Evolutionary conservation across 2,113 vertebrate species (phyloP).

Genomic region (Epinephelus moara): DNA sequence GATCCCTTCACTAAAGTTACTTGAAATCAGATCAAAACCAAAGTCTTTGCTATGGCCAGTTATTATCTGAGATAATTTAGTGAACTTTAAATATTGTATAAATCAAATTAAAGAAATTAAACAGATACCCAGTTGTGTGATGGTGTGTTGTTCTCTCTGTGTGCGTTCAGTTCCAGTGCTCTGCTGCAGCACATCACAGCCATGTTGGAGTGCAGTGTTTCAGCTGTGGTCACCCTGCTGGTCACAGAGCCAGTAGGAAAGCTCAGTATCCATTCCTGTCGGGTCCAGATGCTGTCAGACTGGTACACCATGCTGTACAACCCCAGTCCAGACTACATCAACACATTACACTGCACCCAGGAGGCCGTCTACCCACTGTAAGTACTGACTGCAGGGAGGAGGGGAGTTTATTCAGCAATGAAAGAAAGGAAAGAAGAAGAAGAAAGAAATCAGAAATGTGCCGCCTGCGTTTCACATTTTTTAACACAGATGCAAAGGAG

Average conservation of each 20-base stretch:
- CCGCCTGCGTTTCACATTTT: too few relatives aligned
- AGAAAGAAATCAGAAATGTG: too few relatives aligned
- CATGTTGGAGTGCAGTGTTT: conserved; percentile 90
- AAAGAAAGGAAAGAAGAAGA: too few relatives aligned
- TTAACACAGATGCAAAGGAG: too few relatives aligned
- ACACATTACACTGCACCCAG: conserved; percentile 96
- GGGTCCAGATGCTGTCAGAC: conserved; percentile 94
- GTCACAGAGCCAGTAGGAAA: conserved; percentile 90
- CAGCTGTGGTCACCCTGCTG: conserved; percentile 89
- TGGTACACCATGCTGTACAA: conserved; percentile 99
- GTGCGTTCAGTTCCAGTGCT: conserved; percentile 89
- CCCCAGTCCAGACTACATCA: conserved; percentile 96
- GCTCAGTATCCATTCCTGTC: conserved; percentile 91
- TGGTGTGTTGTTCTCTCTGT: background rate
- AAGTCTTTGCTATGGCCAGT: too few relatives aligned
- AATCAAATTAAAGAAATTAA: too few relatives aligned
- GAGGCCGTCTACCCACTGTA: conserved; percentile 97
- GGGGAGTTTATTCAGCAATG: too few relatives aligned
- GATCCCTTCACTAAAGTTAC: too few relatives aligned
- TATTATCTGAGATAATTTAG: too few relatives aligned
- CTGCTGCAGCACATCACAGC: conserved; percentile 94
- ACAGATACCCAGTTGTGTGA: too few relatives aligned
- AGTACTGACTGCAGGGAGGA: conserved; percentile 1
- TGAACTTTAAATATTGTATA: too few relatives aligned
- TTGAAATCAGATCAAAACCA: too few relatives aligned